phyloP scores from a whole-genome alignment of 2,888 invertebrate species.

The Idaea biselata region DNA sequence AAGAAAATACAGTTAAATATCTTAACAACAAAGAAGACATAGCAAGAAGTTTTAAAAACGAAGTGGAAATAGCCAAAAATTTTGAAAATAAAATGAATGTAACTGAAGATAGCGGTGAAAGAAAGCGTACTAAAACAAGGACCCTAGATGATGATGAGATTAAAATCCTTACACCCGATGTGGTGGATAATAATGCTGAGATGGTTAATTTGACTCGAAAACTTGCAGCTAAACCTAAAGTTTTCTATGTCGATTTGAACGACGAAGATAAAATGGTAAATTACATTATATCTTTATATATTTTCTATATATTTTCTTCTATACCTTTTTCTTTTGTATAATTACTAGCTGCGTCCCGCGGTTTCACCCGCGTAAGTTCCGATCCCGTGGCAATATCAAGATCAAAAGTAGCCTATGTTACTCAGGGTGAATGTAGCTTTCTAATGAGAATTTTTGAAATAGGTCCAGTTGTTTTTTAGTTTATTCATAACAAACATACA shows the following conservation, averaged over 20 bases:
- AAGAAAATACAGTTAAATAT: conserved; percentile 14
- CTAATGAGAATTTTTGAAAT: no score
- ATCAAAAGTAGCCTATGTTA: no score
- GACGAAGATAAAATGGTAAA: conserved; percentile 39
- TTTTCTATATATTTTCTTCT: conserved; percentile 9
- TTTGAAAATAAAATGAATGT: conserved; percentile 24
- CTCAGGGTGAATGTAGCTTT: no score
- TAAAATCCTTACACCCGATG: conserved; percentile 54
- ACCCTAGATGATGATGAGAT: conserved; percentile 70
- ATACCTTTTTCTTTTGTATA: no score
- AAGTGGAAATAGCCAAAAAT: conserved; percentile 18
- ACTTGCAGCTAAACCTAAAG: conserved; percentile 61
- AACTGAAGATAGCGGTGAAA: conserved; percentile 28
- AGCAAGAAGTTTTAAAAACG: conserved; percentile 13
- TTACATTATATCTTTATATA: conserved; percentile 15
- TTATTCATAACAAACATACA: no score
- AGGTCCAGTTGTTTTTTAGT: no score
- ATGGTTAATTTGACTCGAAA: conserved; percentile 56
- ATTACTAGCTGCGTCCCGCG: no score
- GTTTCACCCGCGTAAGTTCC: no score
- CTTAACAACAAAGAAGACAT: conserved; percentile 14
- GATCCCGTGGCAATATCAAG: no score
- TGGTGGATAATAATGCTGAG: conserved; percentile 60
- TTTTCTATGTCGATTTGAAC: conserved; percentile 64
- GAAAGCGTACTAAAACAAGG: conserved; percentile 64